Evolutionary conservation across 2,888 invertebrate genomes (phyloP), one percentile per base, ranked within the genome.

Genomic region (Tromatobia lineatoria): DNA sequence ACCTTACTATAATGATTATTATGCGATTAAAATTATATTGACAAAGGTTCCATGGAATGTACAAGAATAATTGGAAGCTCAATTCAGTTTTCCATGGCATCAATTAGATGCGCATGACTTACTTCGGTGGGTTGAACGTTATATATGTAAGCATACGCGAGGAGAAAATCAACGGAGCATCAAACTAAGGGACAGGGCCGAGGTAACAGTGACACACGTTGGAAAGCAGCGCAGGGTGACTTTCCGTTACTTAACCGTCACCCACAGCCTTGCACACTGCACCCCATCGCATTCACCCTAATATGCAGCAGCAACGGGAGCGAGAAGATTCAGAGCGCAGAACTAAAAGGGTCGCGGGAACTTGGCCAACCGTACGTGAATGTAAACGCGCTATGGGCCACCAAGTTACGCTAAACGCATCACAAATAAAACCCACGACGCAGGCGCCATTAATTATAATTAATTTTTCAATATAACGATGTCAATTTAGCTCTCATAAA

Each of bases 201-300:
- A 64, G 81, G 54, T 76, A 34, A 79, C 81, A 64, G 54, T 42
- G 69, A 54, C 70, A 81, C 71, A 75, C 57, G 70, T n/a, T 64
- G 42, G 75, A 85, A 79, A 71, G 84, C 81, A 59, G 75, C 54
- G 25, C 70, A 64, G 81, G 74, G 77, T 84, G 81, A 85, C 84
- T 82, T 85, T 82, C 78, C 84, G 84, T 85, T 85, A 66, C 81
- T 81, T 71, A 85, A 81, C 79, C 78, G 81, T 85, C 79, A 79
- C 70, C 70, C 61, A 67, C 71, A 75, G 79, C 47, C 38, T 25
- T 70, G 42, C 64, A 25, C 61, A 64, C 69, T 47, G 25, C 74
- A 74, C 75, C 83, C 81, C 23, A 54, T 82, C 70, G 52, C 52
- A 59, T 79, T 75, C 45, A 47, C 66, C 45, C 75, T 59, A 59